These are phyloP conservation scores for Scomber scombrus DNA, from an alignment of 2,113 vertebrate genomes.

Conservation along the genomic window DNA sequence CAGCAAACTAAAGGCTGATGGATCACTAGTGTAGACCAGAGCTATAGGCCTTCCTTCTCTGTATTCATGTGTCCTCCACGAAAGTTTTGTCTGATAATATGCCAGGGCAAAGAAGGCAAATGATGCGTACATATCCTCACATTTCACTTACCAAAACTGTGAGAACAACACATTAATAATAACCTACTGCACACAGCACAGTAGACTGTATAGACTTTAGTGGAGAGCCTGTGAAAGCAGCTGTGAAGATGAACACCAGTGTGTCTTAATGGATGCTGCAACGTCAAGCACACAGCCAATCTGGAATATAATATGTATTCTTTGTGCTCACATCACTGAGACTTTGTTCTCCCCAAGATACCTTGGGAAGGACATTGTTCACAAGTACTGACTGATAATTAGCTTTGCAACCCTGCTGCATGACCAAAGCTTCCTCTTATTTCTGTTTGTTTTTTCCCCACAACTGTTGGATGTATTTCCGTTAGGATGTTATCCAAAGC, in stretches of 20 bases:
- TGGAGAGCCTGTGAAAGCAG: background rate
- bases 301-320: slow-evolving; percentile 28
- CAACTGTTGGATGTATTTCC: background rate
- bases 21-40: slow-evolving; percentile 40
- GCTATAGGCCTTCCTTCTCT: background rate
- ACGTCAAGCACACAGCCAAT: slow-evolving; percentile 13
- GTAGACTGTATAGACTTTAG: background rate
- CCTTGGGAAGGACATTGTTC: slow-evolving; percentile 35
- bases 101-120: background rate
- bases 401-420: slow-evolving; percentile 17
- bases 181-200: too few relatives aligned
- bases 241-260: slow-evolving; percentile 7
- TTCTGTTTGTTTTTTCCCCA: slow-evolving; percentile 15
- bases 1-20: slow-evolving; percentile 69
- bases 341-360: slow-evolving; percentile 31
- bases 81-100: slow-evolving; percentile 27
- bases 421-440: slow-evolving; percentile 3
- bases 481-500: background rate
- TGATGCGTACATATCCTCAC: background rate
- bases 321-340: slow-evolving; percentile 14
- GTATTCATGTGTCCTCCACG: slow-evolving; percentile 24
- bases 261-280: slow-evolving; percentile 10
- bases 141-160: background rate
- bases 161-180: background rate
- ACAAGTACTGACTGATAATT: slow-evolving; percentile 39